Evolutionary conservation across 2,797 vertebrate genomes (phyloP).

Genomic region (Furcifer pardalis): DNA sequence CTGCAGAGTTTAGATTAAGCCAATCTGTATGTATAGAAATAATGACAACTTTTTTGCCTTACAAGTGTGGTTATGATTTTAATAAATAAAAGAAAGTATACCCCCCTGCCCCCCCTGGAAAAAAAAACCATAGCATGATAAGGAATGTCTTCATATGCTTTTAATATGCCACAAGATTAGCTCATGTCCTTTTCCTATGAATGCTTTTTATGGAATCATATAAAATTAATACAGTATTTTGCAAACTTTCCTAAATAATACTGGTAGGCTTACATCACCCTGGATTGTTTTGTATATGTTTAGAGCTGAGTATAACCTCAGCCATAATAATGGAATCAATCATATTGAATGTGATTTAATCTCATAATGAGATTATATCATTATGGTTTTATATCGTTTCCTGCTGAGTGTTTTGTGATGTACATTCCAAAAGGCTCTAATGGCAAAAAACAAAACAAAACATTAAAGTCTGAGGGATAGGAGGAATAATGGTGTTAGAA

Average conservation of each 20-base stretch:
- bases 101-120: no score
- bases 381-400: conserved; percentile 15
- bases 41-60: not conserved
- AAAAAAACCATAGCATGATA: not conserved
- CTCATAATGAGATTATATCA: not conserved
- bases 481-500: not conserved
- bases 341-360: not conserved
- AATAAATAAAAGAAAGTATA: not conserved
- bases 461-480: not conserved
- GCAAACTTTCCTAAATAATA: not conserved
- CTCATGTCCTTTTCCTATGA: not conserved
- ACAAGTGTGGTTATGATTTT: not conserved
- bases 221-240: conserved; percentile 37
- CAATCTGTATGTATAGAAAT: not conserved
- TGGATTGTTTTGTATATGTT: not conserved
- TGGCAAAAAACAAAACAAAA: not conserved
- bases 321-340: not conserved
- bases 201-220: not conserved
- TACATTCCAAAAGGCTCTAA: conserved; percentile 1
- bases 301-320: not conserved
- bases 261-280: not conserved
- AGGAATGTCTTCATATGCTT: not conserved
- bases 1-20: not conserved
- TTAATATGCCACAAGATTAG: not conserved
- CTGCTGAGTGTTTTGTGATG: not conserved